Base-by-base conservation (phyloP, 2,797 vertebrate species). In the Scleropages formosus region DNA sequence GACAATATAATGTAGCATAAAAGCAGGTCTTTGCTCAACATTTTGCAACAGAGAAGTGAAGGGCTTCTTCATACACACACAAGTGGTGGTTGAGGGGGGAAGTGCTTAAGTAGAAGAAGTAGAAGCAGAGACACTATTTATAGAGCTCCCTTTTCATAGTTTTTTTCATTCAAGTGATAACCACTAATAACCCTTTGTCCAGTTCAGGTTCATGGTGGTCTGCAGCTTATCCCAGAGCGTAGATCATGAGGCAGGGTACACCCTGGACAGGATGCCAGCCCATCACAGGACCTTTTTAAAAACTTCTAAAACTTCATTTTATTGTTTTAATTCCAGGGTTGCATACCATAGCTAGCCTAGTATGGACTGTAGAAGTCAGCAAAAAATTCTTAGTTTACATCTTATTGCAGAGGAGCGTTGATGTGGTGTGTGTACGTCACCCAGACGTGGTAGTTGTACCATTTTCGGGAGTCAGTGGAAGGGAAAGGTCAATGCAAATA, bases 401-500 rank as follows among this genome's bases (percentile, higher is more conserved):
- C 24, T 68, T 68, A 47, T 68, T 68, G 66, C 24, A 51, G 46
- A 22, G 15, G 18, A 49, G n/a, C 20, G 22, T 22, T 69, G 39
- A 26, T 69, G 46, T 49, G 46, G 69, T 26, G 27, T n/a, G 69
- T 26, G 39, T 39, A 39, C 31, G 39, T 31, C 47, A 49, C n/a
- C n/a, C 51, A 22, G 66, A 22, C 66, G 13, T 26, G 66, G n/a
- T n/a, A n/a, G n/a, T n/a, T n/a, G n/a, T n/a, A n/a, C n/a, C n/a
- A n/a, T n/a, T 16, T 22, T 49, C 20, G 69, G 31, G 39, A 31
- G 31, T 49, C 24, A 51, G 44, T 47, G 49, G 24, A 69, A 69
- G 66, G 66, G 66, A 69, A 69, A 69, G 66, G 66, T 69, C 47
- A 16, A 44, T 20, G 47, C 51, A 69, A 68, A 68, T 68, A 68